These are phyloP conservation scores for Eulemur rubriventer DNA, from an alignment of 2,797 vertebrate genomes.

Conservation along the genomic window DNA sequence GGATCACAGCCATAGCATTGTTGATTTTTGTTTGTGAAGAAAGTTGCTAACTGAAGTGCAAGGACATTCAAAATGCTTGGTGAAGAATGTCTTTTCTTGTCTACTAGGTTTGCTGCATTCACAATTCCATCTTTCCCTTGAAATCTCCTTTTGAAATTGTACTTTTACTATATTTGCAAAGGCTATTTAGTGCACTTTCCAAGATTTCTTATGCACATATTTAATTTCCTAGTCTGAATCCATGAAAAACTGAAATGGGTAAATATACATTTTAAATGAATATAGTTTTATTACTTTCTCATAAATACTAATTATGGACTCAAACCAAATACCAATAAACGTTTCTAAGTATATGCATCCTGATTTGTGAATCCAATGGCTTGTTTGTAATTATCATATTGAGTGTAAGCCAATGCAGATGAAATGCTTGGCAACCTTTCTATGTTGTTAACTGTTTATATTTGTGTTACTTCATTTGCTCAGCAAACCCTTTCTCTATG, in stretches of 20 bases:
- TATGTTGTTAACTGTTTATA: not conserved
- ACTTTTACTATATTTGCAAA: not conserved
- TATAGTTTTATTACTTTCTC: constrained; percentile 38
- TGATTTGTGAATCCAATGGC: constrained; percentile 13
- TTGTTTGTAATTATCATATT: constrained; percentile 4
- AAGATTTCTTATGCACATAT: not conserved
- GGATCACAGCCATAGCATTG: not conserved
- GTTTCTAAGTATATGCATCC: constrained; percentile 6
- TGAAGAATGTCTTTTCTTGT: not conserved
- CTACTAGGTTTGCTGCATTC: not conserved
- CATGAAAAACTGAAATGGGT: constrained; percentile 39
- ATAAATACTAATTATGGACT: constrained; percentile 49
- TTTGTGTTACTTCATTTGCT: constrained; percentile 31
- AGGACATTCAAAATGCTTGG: not conserved
- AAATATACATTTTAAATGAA: constrained; percentile 40
- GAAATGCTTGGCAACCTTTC: constrained; percentile 35
- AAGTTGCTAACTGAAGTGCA: not conserved
- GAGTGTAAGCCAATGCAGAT: not conserved
- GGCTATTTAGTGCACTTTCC: constrained; percentile 1
- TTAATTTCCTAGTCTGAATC: not conserved
- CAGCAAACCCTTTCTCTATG: constrained; percentile 16
- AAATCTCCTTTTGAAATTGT: not conserved
- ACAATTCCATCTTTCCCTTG: not conserved
- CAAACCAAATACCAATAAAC: constrained; percentile 39
- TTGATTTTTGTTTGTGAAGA: not conserved